phyloP scores from a whole-genome alignment of 2,888 invertebrate genomes.

The Saturnia japonica region DNA sequence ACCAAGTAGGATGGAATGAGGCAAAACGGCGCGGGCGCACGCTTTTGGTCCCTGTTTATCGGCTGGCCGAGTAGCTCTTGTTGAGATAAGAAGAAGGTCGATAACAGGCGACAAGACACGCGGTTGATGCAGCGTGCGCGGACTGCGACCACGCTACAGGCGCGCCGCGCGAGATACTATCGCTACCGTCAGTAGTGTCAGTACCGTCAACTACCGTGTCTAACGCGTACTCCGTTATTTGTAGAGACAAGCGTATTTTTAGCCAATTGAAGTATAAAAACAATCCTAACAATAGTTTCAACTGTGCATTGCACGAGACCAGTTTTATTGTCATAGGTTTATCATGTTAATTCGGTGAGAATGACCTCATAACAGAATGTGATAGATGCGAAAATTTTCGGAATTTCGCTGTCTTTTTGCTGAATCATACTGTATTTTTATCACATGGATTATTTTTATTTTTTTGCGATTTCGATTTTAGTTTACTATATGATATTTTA shows the following conservation, averaged over 20 bases:
- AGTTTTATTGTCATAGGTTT: conserved; percentile 36
- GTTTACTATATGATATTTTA: not conserved
- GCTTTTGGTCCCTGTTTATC: conserved; percentile 79
- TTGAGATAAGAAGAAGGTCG: conserved; percentile 73
- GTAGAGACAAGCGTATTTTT: conserved; percentile 71
- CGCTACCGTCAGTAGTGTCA: no score
- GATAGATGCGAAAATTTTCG: conserved; percentile 1
- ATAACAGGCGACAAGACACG: conserved; percentile 54
- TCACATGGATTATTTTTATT: not conserved
- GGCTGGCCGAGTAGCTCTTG: conserved; percentile 67
- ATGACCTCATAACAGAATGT: conserved; percentile 27
- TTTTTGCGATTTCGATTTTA: not conserved
- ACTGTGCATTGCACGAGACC: conserved; percentile 56
- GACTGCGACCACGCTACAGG: conserved; percentile 43
- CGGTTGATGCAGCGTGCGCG: conserved; percentile 44
- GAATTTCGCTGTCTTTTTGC: not conserved
- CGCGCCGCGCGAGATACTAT: conserved; percentile 27
- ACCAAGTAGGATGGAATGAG: conserved; percentile 71
- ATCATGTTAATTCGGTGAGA: conserved; percentile 24
- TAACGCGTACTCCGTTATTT: conserved; percentile 42
- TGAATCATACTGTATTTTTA: conserved; percentile 4
- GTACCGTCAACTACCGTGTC: conserved; percentile 27
- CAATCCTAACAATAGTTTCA: conserved; percentile 66
- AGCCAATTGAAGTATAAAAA: conserved; percentile 63
- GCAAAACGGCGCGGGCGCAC: conserved; percentile 77